Evolutionary conservation across 2,113 vertebrate genomes (phyloP), one percentile per base, ranked within the genome.

Genomic region (Pelmatolapia mariae): DNA sequence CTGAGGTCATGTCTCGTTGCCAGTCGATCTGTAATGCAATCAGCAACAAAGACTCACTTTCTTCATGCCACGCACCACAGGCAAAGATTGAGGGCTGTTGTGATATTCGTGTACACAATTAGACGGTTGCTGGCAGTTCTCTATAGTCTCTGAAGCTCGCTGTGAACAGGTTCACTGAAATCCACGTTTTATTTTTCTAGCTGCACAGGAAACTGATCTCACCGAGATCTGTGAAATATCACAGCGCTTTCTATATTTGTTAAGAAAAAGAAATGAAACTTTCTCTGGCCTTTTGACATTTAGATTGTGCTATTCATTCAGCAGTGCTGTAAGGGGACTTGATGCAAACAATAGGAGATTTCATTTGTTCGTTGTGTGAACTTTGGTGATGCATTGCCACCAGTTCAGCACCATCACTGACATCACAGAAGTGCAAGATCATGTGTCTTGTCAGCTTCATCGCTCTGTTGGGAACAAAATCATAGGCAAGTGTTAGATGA

Each of bases 401-500:
- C 71, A 33, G 10, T 10, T 92, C 68, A 31, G n/a, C 84, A 40
- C 56, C 47, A 12, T 76, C 10, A 3, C 29, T 83, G 80, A 86
- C 82, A 84, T 93, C 94, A 94, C 68, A 84, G 40, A 89, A 82
- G 85, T 81, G 81, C 47, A 6, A 90, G 89, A 93, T 96, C 90
- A 82, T 91, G 81, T 95, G 88, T 95, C 89, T 29, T 79, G 81
- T 79, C 89, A 82, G 89, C 89, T 91, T 94, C 78, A 85, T 82
- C 24, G 26, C 85, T 92, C 85, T 90, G 87, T 89, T 86, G 87
- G 83, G 85, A 50, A 91, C 84, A 45, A 91, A 91, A 89, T 94
- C 90, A 86, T 84, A 86, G 86, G 86, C 33, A 54, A 82, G 92
- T 94, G 83, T 96, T 94, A 84, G 85, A 91, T 95, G 88, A 94